Conservation (phyloP, 2,888 invertebrate species). For the Phragmatobia fuliginosa region DNA sequence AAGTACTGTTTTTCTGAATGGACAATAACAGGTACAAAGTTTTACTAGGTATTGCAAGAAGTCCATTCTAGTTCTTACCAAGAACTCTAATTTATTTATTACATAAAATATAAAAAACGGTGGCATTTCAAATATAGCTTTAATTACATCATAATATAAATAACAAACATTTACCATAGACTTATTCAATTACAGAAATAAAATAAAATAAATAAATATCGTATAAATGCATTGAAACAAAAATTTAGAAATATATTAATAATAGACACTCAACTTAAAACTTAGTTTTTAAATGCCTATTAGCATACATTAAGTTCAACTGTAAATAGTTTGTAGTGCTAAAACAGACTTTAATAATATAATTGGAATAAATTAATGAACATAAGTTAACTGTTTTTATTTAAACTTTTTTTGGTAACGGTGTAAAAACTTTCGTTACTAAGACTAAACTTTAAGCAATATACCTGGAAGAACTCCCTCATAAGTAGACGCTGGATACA, state of each 20-base stretch:
- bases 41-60: not conserved
- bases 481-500: conserved; percentile 82
- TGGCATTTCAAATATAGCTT: not conserved
- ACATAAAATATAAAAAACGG: too few species aligned
- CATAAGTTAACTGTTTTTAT: not conserved
- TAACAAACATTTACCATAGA: not conserved
- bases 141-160: not conserved
- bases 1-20: not conserved
- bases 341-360: conserved; percentile 1
- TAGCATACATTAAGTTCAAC: conserved; percentile 3
- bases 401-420: too few species aligned
- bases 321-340: conserved; percentile 2
- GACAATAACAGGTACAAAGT: not conserved
- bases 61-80: too few species aligned
- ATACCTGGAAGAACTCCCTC: conserved; percentile 76
- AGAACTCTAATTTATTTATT: not conserved
- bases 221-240: not conserved
- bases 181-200: not conserved
- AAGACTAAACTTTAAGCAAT: conserved; percentile 14
- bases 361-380: conserved; percentile 3
- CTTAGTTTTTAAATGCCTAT: not conserved
- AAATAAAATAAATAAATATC: too few species aligned
- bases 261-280: conserved; percentile 4
- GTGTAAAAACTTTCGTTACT: not conserved
- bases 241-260: not conserved